Evolutionary conservation across 2,797 vertebrate species (phyloP), one percentile per base, ranked within the genome.

Genomic region (Numenius phaeopus): DNA sequence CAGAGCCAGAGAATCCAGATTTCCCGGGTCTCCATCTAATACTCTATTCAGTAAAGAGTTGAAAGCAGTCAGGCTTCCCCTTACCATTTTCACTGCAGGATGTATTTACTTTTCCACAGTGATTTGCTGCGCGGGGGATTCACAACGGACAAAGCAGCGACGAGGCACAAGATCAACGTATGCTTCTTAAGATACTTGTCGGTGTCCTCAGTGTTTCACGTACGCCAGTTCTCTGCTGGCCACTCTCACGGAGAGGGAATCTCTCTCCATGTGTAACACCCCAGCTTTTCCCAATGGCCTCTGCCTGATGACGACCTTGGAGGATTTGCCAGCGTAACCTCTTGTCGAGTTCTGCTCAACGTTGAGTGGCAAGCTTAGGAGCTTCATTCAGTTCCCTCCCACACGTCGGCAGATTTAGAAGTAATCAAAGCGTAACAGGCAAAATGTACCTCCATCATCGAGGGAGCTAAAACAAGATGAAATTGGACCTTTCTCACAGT

Each of bases 361-460:
- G 7, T 54, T 50, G 86, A 88, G 61, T 32, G 75, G 34, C 57
- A 65, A 69, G 54, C 30, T 87, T 58, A 86, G 0, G 1, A 76
- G 70, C 77, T 90, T 58, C 73, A 62, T 79, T 94, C 70, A 84
- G 14, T 73, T 95, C 69, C 34, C 58, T 96, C 83, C 76, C 61
- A 91, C 47, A 55, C 9, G 5, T 73, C 73, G 90, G 40, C 58
- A 93, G 70, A 87, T 90, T 91, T 80, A 82, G 69, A 89, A 89
- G 19, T 62, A 70, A 88, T 72, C 80, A 70, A 76, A 93, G 69
- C 37, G n/a, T 83, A 92, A 71, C 3, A 65, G 1, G 1, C 50
- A 88, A 94, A 90, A 89, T 59, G 59, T 47, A 94, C 44, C 65
- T 29, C 32, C 37, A 40, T 78, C 69, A 78, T 9, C 3, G 0